Conservation (phyloP, 2,888 invertebrate species). For the Netelia virgata region DNA sequence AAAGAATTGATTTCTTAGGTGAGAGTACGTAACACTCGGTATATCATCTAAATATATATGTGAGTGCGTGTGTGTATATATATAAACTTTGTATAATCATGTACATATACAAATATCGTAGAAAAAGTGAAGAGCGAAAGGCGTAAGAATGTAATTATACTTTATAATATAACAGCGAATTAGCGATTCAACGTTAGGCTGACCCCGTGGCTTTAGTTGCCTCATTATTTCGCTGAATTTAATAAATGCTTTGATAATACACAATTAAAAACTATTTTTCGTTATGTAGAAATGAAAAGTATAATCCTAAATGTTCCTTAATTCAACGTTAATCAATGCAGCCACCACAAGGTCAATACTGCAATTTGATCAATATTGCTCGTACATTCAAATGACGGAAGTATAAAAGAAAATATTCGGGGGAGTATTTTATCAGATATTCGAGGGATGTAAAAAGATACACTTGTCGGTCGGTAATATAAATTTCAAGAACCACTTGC, state of each 20-base stretch:
- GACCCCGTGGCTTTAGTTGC: slow-evolving; percentile 75
- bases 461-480: background rate
- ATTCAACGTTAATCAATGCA: background rate
- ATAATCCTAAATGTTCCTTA: too few species aligned
- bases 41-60: slow-evolving; percentile 10
- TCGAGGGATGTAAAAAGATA: too few species aligned
- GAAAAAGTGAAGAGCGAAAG: slow-evolving; percentile 35
- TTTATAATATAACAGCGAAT: slow-evolving; percentile 42
- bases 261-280: background rate
- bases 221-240: slow-evolving; percentile 75
- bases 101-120: slow-evolving; percentile 63
- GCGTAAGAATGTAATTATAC: slow-evolving; percentile 56
- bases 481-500: background rate
- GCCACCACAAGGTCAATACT: background rate
- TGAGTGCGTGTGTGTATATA: slow-evolving; percentile 42
- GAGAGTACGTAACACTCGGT: slow-evolving; percentile 25
- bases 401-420: too few species aligned
- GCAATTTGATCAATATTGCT: background rate
- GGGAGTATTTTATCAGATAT: too few species aligned
- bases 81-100: slow-evolving; percentile 63
- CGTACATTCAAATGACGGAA: too few species aligned
- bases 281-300: too few species aligned
- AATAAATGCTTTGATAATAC: slow-evolving; percentile 79
- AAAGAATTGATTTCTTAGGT: slow-evolving; percentile 48
- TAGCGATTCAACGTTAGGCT: slow-evolving; percentile 68